Evolutionary conservation across 2,797 vertebrate genomes (phyloP).

Genomic region (Coluber constrictor): DNA sequence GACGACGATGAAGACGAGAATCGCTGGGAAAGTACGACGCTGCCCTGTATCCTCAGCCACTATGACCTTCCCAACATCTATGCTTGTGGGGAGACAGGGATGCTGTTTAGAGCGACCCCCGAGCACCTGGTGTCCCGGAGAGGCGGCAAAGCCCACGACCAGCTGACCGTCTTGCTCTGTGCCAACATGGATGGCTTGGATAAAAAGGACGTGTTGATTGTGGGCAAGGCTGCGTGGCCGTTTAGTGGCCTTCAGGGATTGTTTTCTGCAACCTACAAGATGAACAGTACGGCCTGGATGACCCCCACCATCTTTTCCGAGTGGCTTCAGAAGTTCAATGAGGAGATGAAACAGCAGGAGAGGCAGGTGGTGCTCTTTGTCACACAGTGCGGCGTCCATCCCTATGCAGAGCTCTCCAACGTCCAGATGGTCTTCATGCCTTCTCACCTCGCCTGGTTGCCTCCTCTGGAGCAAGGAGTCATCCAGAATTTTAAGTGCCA

Average conservation of each 20-base stretch:
- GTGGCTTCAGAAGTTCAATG: constrained; percentile 48
- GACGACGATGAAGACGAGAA: background rate
- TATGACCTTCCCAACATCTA: constrained; percentile 33
- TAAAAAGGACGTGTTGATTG: constrained; percentile 27
- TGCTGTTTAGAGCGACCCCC: background rate
- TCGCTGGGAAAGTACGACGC: background rate
- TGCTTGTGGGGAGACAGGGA: background rate
- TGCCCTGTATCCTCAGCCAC: constrained; percentile 29
- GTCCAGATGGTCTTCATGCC: constrained; percentile 43
- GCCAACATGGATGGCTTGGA: constrained; percentile 45
- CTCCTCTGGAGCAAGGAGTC: constrained; percentile 41
- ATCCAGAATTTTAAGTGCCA: constrained; percentile 35
- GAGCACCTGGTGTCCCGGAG: background rate
- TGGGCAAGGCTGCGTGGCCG: constrained; percentile 17
- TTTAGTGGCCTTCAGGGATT: constrained; percentile 29
- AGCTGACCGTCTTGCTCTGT: constrained; percentile 48
- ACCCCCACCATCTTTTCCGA: constrained; percentile 3
- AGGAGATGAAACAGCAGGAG: constrained; percentile 4
- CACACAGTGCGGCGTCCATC: background rate
- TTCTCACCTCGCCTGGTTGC: accelerated
- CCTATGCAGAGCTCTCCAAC: constrained; percentile 34
- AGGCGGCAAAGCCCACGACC: accelerated
- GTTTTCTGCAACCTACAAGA: constrained; percentile 13
- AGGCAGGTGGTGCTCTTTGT: constrained; percentile 37
- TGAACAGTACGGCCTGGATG: background rate